These are phyloP conservation scores for Cassiopea andromeda DNA, from an alignment of 30 jellyfish, hydroid and myxozoan genomes.

Conservation along the genomic window DNA sequence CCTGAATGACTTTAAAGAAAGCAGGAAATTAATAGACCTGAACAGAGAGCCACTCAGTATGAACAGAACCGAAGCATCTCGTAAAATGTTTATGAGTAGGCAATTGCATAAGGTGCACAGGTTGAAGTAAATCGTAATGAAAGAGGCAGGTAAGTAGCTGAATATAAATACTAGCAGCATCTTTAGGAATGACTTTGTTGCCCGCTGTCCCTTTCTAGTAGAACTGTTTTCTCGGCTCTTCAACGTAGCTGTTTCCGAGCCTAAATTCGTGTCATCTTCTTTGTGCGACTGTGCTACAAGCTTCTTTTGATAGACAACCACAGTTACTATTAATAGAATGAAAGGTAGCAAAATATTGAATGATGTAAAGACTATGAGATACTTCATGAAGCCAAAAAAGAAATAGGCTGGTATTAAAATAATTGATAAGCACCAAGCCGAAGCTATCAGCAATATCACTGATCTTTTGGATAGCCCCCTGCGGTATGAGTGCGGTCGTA, in stretches of 20 bases:
- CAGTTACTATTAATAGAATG: constrained; percentile 18
- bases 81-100: constrained; percentile 23
- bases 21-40: constrained; percentile 62
- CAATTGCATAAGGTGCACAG: constrained; percentile 58
- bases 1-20: constrained; percentile 24
- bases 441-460: background rate
- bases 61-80: constrained; percentile 54
- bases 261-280: background rate
- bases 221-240: background rate
- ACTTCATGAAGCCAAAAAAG: constrained; percentile 38
- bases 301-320: constrained; percentile 35
- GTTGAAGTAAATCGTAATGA: constrained; percentile 54
- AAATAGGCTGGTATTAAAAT: constrained; percentile 23
- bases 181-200: constrained; percentile 50
- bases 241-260: constrained; percentile 32
- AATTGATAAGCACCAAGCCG: constrained; percentile 52
- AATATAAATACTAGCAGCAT: constrained; percentile 61
- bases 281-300: constrained; percentile 1
- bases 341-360: constrained; percentile 45
- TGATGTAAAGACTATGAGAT: constrained; percentile 38
- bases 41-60: constrained; percentile 69
- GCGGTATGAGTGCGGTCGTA: constrained; percentile 62
- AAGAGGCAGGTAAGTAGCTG: constrained; percentile 70
- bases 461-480: constrained; percentile 33
- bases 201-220: constrained; percentile 34